Percentiles rank a stretch among this genome's conserved stretches.
These are phyloP conservation scores for Ciconia boyciana DNA, from an alignment of 2,113 vertebrate species.

Conservation along the genomic window DNA sequence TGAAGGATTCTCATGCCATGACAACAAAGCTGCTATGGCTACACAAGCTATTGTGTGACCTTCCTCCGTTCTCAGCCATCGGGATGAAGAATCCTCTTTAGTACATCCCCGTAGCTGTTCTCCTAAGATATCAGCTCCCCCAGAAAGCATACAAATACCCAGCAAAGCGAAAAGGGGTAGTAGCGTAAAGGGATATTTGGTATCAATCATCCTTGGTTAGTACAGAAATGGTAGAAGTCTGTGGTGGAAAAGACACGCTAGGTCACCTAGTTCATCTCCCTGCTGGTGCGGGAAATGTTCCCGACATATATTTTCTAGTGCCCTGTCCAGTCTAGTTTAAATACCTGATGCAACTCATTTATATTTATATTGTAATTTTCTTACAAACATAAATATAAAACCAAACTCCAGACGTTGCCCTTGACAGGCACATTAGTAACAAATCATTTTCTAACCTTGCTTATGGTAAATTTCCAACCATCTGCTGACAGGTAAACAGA, in stretches of 20 bases:
- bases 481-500: slow-evolving; percentile 49
- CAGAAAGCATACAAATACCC: neutral
- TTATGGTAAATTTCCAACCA: slow-evolving; percentile 64
- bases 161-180: neutral
- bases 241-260: slow-evolving; percentile 19
- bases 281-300: slow-evolving; percentile 19
- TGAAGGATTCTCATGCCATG: slow-evolving; percentile 22
- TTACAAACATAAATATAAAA: slow-evolving; percentile 68
- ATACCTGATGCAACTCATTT: slow-evolving; percentile 63
- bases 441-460: slow-evolving; percentile 70
- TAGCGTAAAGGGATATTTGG: slow-evolving; percentile 10
- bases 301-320: slow-evolving; percentile 37
- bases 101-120: neutral
- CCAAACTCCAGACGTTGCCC: slow-evolving; percentile 65
- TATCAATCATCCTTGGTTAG: slow-evolving; percentile 45
- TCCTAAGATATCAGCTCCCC: neutral
- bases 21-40: slow-evolving; percentile 64
- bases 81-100: slow-evolving; percentile 12
- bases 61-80: neutral
- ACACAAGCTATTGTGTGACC: slow-evolving; percentile 23
- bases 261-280: slow-evolving; percentile 53
- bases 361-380: slow-evolving; percentile 69
- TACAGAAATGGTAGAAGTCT: slow-evolving; percentile 12
- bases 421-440: slow-evolving; percentile 63
- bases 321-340: slow-evolving; percentile 55